A percentile compares a stretch with the other conserved stretches of the same genome.
These are phyloP conservation scores for Ectemnius cavifrons DNA, from an alignment of 2,888 invertebrate genomes.

Conservation along the genomic window DNA sequence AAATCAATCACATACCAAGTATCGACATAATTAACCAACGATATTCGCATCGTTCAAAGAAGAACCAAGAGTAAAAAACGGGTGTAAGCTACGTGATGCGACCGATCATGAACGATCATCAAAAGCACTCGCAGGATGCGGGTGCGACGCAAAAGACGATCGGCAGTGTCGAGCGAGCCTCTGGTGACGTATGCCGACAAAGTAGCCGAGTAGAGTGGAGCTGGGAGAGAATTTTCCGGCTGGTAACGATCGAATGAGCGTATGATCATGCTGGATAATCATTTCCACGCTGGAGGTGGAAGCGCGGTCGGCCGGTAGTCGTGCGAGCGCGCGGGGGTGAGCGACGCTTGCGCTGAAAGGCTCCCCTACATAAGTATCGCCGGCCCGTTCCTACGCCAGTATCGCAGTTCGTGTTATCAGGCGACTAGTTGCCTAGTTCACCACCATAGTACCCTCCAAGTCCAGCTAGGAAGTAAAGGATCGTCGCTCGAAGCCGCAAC, in stretches of 20 bases:
- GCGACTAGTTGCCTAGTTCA: constrained; percentile 45
- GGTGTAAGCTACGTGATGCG: too few relatives aligned
- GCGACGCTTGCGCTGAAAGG: constrained; percentile 69
- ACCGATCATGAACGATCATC: too few relatives aligned
- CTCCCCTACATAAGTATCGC: constrained; percentile 73
- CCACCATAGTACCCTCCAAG: constrained; percentile 35
- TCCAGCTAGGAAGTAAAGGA: neutral
- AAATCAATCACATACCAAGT: too few relatives aligned
- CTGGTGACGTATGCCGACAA: constrained; percentile 14
- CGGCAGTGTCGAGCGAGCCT: constrained; percentile 15
- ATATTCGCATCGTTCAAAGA: too few relatives aligned
- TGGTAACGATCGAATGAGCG: constrained; percentile 54
- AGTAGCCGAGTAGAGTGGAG: neutral
- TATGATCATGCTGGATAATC: constrained; percentile 56
- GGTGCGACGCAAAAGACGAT: constrained; percentile 23
- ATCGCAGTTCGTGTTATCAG: constrained; percentile 63
- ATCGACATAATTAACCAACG: too few relatives aligned
- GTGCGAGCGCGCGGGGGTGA: constrained; percentile 51
- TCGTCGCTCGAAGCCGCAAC: neutral
- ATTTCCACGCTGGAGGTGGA: constrained; percentile 52
- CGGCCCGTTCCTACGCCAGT: constrained; percentile 66
- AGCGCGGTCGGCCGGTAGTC: constrained; percentile 20
- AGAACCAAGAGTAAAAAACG: too few relatives aligned
- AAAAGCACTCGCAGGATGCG: neutral
- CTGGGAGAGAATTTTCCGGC: constrained; percentile 49